These are phyloP conservation scores for Gnathonemus longibarbis DNA, from an alignment of 2,113 vertebrate genomes.

Conservation along the genomic window DNA sequence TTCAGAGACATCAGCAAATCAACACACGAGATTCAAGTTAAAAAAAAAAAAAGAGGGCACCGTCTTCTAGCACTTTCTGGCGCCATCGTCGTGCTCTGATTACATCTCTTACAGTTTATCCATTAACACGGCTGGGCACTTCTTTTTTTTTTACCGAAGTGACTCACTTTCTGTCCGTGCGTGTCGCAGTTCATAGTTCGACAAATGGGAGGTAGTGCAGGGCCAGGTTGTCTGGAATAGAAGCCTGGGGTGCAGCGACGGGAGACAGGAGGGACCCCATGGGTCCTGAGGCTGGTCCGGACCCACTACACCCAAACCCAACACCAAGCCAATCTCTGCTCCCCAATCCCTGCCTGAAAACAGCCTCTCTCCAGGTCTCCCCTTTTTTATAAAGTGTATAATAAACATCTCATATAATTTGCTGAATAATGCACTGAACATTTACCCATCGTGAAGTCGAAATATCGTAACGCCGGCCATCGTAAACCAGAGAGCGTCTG, in stretches of 20 bases:
- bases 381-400: no score
- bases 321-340: not conserved
- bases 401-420: no score
- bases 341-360: not conserved
- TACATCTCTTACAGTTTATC: not conserved
- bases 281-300: not conserved
- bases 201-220: not conserved
- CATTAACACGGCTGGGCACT: not conserved
- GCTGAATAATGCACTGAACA: no score
- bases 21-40: not conserved
- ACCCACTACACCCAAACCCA: not conserved
- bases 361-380: not conserved
- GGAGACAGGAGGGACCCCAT: not conserved
- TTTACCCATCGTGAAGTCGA: no score
- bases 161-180: not conserved
- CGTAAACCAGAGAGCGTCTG: not conserved
- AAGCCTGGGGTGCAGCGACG: not conserved
- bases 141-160: not conserved
- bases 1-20: not conserved
- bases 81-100: not conserved
- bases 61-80: not conserved
- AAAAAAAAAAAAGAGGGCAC: not conserved
- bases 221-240: not conserved
- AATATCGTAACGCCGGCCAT: no score
- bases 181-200: not conserved